These are phyloP conservation scores for Stigmatopora nigra DNA, from an alignment of 2,113 vertebrate genomes.

Conservation along the genomic window DNA sequence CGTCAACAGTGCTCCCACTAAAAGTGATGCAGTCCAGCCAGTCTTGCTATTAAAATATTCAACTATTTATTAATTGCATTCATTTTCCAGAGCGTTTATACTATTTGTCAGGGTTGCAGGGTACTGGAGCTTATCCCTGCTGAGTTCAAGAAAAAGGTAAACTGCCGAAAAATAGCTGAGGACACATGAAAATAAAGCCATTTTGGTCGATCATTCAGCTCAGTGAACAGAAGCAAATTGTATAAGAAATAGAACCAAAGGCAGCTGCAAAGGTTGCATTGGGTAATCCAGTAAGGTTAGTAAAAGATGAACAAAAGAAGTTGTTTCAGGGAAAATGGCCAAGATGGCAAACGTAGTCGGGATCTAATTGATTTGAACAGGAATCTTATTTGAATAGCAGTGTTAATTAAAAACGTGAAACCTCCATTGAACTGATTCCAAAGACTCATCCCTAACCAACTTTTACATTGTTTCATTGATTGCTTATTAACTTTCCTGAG, in stretches of 20 bases:
- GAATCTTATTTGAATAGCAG: too few species aligned
- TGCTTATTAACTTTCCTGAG: too few species aligned
- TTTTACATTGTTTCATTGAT: too few species aligned
- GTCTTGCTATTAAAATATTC: background rate
- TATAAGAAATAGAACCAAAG: background rate
- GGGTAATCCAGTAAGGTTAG: background rate
- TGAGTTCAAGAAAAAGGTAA: too few species aligned
- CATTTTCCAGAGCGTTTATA: too few species aligned
- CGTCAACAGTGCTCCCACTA: background rate
- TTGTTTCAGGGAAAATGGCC: background rate
- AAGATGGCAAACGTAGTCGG: background rate
- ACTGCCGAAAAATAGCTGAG: background rate
- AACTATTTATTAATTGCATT: background rate
- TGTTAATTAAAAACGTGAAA: too few species aligned
- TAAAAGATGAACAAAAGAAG: background rate
- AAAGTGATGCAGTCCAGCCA: background rate
- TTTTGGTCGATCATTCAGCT: constrained; percentile 2
- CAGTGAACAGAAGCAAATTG: background rate
- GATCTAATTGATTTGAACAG: too few species aligned
- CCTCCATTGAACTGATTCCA: too few species aligned
- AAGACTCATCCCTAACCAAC: too few species aligned
- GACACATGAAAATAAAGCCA: background rate
- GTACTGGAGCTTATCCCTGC: too few species aligned
- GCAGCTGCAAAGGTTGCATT: background rate
- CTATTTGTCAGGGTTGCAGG: too few species aligned